These are phyloP conservation scores for Drosophila sulfurigaster DNA, from an alignment of 1,140 invertebrate genomes.

Conservation along the genomic window DNA sequence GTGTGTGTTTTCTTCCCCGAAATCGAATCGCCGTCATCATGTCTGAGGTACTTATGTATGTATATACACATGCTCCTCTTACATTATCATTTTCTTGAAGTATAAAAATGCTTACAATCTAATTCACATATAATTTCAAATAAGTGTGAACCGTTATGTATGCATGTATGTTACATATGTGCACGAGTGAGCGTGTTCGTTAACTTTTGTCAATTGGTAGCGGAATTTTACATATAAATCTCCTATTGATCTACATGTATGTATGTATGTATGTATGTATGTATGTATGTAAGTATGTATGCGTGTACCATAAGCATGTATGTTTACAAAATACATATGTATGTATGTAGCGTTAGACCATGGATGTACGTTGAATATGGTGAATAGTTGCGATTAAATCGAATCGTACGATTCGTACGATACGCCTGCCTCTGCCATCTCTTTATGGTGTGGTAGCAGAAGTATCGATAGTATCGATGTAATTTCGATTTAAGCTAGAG, in stretches of 20 bases:
- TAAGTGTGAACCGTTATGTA: conserved; percentile 14
- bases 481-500: conserved; percentile 25
- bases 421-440: conserved; percentile 25
- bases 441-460: background rate
- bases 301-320: conserved; percentile 11
- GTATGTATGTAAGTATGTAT: conserved; percentile 11
- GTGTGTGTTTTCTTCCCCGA: background rate
- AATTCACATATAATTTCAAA: conserved; percentile 48
- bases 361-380: conserved; percentile 24
- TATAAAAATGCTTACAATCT: conserved; percentile 47
- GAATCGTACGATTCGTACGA: conserved; percentile 7
- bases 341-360: conserved; percentile 22
- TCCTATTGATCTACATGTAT: conserved; percentile 15
- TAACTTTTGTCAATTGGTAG: conserved; percentile 7
- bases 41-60: conserved; percentile 49
- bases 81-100: conserved; percentile 25
- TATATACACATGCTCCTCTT: conserved; percentile 27
- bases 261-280: conserved; percentile 17
- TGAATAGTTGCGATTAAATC: background rate
- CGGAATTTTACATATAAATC: conserved; percentile 22
- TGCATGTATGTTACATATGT: conserved; percentile 16
- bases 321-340: conserved; percentile 29
- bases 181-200: conserved; percentile 4
- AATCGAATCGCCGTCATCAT: conserved; percentile 34
- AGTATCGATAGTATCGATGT: background rate